These are phyloP conservation scores for Astropecten irregularis DNA, from an alignment of 53 echinoderm and acorn worm species.

Conservation along the genomic window DNA sequence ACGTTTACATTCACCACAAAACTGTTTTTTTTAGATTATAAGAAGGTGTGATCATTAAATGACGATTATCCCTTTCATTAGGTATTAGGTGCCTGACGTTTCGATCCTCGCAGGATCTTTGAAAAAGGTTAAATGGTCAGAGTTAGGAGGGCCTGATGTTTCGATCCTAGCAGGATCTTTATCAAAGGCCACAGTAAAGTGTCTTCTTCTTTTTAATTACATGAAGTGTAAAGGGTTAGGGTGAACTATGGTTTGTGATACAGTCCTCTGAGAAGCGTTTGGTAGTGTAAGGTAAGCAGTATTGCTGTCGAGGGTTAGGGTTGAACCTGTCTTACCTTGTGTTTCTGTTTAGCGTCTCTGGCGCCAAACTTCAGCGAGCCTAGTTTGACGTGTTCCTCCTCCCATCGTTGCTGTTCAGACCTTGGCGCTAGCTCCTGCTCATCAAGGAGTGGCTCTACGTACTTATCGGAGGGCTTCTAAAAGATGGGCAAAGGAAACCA, in stretches of 20 bases:
- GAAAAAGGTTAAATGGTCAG: no score
- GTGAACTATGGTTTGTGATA: no score
- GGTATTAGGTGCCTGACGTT: no score
- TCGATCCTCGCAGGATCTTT: no score
- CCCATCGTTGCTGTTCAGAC: conserved; percentile 91
- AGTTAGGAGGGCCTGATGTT: no score
- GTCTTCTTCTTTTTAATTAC: background rate
- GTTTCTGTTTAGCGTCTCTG: conserved; percentile 86
- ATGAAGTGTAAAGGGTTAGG: background rate
- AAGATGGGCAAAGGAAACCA: background rate
- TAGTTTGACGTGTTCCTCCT: conserved; percentile 84
- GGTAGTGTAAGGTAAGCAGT: no score
- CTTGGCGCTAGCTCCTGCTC: conserved; percentile 71
- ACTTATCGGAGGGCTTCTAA: conserved; percentile 90
- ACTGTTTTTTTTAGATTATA: background rate
- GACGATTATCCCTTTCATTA: no score
- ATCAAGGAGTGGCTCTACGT: conserved; percentile 80
- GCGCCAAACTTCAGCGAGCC: conserved; percentile 94
- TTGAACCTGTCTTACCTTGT: conserved; percentile 90
- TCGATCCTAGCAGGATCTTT: no score
- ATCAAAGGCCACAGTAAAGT: background rate
- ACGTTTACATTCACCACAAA: no score
- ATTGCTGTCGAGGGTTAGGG: no score
- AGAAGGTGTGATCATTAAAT: background rate
- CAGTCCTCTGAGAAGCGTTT: no score